phyloP scores from a whole-genome alignment of 2,888 invertebrate genomes.

The Drosophila macrospina region DNA sequence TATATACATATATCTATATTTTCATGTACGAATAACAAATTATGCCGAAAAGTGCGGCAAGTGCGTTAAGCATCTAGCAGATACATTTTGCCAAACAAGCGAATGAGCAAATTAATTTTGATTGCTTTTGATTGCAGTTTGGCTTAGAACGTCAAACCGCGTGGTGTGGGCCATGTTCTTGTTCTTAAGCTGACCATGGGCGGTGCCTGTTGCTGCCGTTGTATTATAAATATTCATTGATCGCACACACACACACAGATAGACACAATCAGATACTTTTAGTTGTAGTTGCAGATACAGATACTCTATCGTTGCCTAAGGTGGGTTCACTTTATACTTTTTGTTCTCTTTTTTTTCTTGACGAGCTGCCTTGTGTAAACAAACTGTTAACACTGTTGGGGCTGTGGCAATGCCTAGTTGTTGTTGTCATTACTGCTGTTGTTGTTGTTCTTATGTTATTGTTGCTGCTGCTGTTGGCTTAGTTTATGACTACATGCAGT shows the following conservation, averaged over 20 bases:
- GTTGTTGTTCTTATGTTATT: conserved; percentile 25
- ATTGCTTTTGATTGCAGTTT: conserved; percentile 70
- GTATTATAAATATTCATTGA: conserved; percentile 75
- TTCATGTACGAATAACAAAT: conserved; percentile 56
- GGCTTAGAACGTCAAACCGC: conserved; percentile 36
- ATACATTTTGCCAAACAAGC: conserved; percentile 63
- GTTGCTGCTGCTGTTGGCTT: conserved; percentile 37
- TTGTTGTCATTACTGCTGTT: conserved; percentile 11
- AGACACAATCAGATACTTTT: conserved; percentile 27
- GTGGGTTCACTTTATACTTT: conserved; percentile 49
- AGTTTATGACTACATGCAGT: conserved; percentile 66
- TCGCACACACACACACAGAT: conserved; percentile 41
- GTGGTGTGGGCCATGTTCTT: conserved; percentile 73
- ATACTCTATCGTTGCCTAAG: conserved; percentile 46
- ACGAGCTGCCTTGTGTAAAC: conserved; percentile 77
- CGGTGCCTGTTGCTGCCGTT: conserved; percentile 60
- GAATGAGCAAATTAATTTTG: conserved; percentile 77
- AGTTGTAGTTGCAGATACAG: conserved; percentile 15
- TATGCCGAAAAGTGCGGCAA: conserved; percentile 54
- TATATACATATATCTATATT: neutral
- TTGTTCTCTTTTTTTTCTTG: conserved; percentile 49
- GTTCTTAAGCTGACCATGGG: conserved; percentile 68
- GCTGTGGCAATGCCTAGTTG: conserved; percentile 27
- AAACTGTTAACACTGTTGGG: conserved; percentile 74
- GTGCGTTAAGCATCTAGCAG: conserved; percentile 69